Evolutionary conservation across 2,797 vertebrate genomes (phyloP), one percentile per base, ranked within the genome.

Genomic region (Rachycentron canadum): DNA sequence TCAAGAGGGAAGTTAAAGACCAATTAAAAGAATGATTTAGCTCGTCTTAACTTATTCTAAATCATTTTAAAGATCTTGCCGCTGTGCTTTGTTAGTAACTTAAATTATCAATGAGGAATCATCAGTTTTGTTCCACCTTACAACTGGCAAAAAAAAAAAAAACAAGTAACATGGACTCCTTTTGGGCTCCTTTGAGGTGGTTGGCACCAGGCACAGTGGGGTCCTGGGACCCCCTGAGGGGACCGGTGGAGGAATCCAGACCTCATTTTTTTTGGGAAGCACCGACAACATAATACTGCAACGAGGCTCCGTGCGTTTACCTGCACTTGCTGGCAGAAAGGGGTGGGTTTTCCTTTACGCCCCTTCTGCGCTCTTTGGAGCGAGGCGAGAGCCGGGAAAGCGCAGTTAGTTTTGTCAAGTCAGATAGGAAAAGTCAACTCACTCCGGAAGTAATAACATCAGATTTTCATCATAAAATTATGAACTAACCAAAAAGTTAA

Each of bases 331-430:
- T 30, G 23, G 0, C 34, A 34, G 14, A 55, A 5, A 28, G 34
- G 1, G 82, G 77, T 87, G 86, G 89, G 89, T 83, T 89, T 93
- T 94, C 93, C 81, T 91, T 93, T 86, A 91, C 91, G 88, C 93
- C 89, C 94, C 62, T 52, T 91, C 66, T 52, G 50, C 64, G 25
- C 79, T 78, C 79, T 79, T 80, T 69, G 49, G 77, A 63, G 74
- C 21, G 32, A 83, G 47, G 61, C 45, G 7, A 13, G 65, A 59
- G 53, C n/a, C 58, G 56, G 36, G 64, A 26, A 73, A 66, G 63
- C 23, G 13, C 40, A 43, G 7, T 0, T 5, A 66, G 59, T 16
- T 55, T 12, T 8, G 14, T 80, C 57, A 89, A 89, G 77, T 14
- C 4, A 41, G 23, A 3, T 7, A n/a, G 7, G 58, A 34, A 60